phyloP scores from a whole-genome alignment of 2,113 vertebrate species.

The Oreotragus oreotragus region DNA sequence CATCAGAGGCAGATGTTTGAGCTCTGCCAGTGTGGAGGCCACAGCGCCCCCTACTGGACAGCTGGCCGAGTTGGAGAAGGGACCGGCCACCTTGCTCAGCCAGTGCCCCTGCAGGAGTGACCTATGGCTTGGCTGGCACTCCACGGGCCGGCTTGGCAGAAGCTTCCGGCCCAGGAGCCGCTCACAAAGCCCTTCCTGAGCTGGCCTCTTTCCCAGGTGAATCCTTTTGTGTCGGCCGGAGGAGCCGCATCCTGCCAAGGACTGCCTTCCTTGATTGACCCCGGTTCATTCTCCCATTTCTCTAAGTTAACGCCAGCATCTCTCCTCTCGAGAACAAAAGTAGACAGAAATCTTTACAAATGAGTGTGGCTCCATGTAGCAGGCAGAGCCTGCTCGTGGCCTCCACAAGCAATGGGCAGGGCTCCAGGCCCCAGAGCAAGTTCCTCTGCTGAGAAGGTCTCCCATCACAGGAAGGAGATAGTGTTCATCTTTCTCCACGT shows the following conservation, averaged over 20 bases:
- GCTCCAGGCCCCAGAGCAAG: fast-evolving
- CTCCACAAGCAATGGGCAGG: fast-evolving
- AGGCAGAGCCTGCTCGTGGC: neutral
- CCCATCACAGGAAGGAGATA: fast-evolving
- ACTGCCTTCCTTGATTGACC: neutral
- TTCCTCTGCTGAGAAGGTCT: neutral
- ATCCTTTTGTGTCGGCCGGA: neutral
- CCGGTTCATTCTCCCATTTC: neutral
- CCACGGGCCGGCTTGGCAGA: neutral
- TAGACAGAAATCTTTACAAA: neutral
- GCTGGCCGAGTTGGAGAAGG: neutral
- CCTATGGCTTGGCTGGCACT: neutral
- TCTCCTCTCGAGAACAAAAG: neutral
- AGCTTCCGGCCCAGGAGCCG: neutral
- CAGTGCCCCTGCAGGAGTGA: neutral
- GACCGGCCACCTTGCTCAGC: fast-evolving
- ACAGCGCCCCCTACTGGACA: neutral
- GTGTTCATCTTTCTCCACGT: fast-evolving
- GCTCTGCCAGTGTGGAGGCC: neutral
- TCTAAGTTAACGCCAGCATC: neutral
- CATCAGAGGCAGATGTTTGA: neutral
- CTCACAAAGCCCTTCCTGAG: neutral
- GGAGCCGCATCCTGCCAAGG: neutral
- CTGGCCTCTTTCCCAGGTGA: neutral
- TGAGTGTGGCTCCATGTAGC: neutral